Conservation (phyloP, 2,888 invertebrate species). For the Subacronicta megacephala region DNA sequence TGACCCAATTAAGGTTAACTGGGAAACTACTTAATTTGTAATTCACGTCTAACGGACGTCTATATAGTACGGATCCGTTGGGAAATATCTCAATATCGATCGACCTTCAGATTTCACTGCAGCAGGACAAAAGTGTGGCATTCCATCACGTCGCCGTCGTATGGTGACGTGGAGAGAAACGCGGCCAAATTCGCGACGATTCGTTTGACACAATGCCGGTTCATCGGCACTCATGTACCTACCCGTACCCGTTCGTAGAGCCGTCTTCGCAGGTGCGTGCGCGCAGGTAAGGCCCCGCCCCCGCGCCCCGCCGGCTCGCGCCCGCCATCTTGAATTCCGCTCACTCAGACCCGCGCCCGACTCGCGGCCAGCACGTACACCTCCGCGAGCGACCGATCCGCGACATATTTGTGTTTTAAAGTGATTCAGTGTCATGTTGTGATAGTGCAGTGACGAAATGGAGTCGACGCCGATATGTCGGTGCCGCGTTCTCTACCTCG, state of each 20-base stretch:
- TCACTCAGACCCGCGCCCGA: slow-evolving; percentile 87
- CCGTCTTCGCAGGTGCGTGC: slow-evolving; percentile 84
- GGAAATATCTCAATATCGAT: slow-evolving; percentile 69
- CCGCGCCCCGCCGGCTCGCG: slow-evolving; percentile 53
- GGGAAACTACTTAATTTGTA: slow-evolving; percentile 39
- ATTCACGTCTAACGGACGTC: slow-evolving; percentile 45
- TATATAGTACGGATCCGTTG: slow-evolving; percentile 43
- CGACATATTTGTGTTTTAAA: slow-evolving; percentile 70
- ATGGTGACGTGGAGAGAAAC: slow-evolving; percentile 80
- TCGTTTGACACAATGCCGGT: slow-evolving; percentile 87
- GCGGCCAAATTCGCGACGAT: slow-evolving; percentile 86
- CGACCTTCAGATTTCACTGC: slow-evolving; percentile 86
- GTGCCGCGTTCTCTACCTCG: slow-evolving; percentile 98
- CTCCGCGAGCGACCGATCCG: slow-evolving; percentile 60
- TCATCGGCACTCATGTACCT: slow-evolving; percentile 76
- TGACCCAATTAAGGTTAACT: slow-evolving; percentile 34
- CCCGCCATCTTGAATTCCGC: slow-evolving; percentile 87
- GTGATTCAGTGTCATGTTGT: slow-evolving; percentile 85
- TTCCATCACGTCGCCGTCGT: slow-evolving; percentile 79
- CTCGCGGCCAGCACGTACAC: slow-evolving; percentile 82
- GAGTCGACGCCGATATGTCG: slow-evolving; percentile 98
- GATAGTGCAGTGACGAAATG: slow-evolving; percentile 86
- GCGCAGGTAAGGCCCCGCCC: slow-evolving; percentile 76
- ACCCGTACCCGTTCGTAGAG: slow-evolving; percentile 60
- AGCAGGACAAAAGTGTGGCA: slow-evolving; percentile 76